A percentile compares a stretch with the other conserved stretches of the same genome.
Evolutionary conservation across 2,888 invertebrate species (phyloP).

Genomic region (Selenia dentaria): DNA sequence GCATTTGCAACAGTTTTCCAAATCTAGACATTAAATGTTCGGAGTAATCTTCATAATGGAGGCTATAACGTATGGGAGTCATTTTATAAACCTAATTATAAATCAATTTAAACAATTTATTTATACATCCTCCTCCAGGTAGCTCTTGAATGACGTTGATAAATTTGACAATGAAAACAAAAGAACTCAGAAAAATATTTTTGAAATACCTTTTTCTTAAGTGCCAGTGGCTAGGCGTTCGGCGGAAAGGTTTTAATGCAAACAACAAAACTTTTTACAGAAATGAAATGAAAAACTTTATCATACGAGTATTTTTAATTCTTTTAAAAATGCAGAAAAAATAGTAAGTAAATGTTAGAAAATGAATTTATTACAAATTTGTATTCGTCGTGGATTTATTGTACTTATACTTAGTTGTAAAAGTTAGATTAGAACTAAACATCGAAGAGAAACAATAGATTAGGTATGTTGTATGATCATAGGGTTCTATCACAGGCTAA

Average conservation of each 20-base stretch:
- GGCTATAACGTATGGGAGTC: slow-evolving; percentile 84
- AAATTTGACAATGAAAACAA: slow-evolving; percentile 46
- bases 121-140: slow-evolving; percentile 23
- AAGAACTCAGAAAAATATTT: slow-evolving; percentile 32
- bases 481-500: slow-evolving; percentile 72
- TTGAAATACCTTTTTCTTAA: slow-evolving; percentile 12
- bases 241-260: no score
- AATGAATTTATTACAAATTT: slow-evolving; percentile 83
- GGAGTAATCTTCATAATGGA: slow-evolving; percentile 89
- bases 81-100: slow-evolving; percentile 44
- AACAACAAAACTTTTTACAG: slow-evolving; percentile 1
- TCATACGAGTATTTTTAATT: slow-evolving; percentile 71
- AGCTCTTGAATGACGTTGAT: slow-evolving; percentile 20
- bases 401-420: slow-evolving; percentile 19
- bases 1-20: slow-evolving; percentile 89
- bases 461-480: slow-evolving; percentile 37
- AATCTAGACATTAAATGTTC: slow-evolving; percentile 88
- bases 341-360: slow-evolving; percentile 71
- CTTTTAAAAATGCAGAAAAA: slow-evolving; percentile 77
- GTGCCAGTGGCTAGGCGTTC: slow-evolving; percentile 3
- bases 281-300: slow-evolving; percentile 22
- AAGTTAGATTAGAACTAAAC: slow-evolving; percentile 32
- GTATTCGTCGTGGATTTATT: slow-evolving; percentile 56
- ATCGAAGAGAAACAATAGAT: slow-evolving; percentile 38
- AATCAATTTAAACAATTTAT: slow-evolving; percentile 17